phyloP scores from a whole-genome alignment of 2,888 invertebrate genomes.

The Drosophila mayaguana region DNA sequence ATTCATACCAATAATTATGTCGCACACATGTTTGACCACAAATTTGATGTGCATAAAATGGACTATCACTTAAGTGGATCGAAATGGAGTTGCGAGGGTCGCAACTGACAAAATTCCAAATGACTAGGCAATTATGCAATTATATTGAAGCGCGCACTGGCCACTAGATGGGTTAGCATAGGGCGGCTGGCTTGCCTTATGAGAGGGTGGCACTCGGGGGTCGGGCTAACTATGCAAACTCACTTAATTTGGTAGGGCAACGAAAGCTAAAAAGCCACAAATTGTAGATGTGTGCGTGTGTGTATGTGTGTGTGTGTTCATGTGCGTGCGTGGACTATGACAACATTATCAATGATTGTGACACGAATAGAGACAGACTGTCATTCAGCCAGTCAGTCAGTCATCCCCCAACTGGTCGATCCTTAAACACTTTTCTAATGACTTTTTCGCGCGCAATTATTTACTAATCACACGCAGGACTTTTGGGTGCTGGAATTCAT shows the following conservation, averaged over 20 bases:
- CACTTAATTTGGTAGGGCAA: constrained; percentile 72
- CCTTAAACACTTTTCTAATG: constrained; percentile 72
- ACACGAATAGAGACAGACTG: constrained; percentile 28
- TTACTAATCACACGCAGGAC: constrained; percentile 73
- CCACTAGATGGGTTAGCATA: neutral
- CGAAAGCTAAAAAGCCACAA: constrained; percentile 63
- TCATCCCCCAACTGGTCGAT: constrained; percentile 14
- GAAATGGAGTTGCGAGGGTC: constrained; percentile 50
- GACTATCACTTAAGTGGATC: constrained; percentile 76
- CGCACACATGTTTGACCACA: constrained; percentile 68
- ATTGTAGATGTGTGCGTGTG: constrained; percentile 10
- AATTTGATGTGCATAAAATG: constrained; percentile 77
- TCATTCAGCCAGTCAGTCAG: neutral
- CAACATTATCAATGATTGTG: constrained; percentile 67
- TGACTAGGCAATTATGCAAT: constrained; percentile 80
- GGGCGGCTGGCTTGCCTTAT: constrained; percentile 1
- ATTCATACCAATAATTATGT: constrained; percentile 74
- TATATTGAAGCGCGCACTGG: constrained; percentile 62
- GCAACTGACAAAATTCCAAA: constrained; percentile 70
- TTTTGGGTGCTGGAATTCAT: constrained; percentile 10
- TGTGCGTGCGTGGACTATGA: constrained; percentile 46
- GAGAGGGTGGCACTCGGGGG: neutral
- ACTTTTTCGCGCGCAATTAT: constrained; percentile 75
- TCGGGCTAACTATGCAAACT: constrained; percentile 45
- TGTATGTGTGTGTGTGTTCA: neutral